Percentiles rank a stretch among this genome's conserved stretches.
These are phyloP conservation scores for Caprella mutica DNA, from an alignment of 2,888 invertebrate species.

Conservation along the genomic window DNA sequence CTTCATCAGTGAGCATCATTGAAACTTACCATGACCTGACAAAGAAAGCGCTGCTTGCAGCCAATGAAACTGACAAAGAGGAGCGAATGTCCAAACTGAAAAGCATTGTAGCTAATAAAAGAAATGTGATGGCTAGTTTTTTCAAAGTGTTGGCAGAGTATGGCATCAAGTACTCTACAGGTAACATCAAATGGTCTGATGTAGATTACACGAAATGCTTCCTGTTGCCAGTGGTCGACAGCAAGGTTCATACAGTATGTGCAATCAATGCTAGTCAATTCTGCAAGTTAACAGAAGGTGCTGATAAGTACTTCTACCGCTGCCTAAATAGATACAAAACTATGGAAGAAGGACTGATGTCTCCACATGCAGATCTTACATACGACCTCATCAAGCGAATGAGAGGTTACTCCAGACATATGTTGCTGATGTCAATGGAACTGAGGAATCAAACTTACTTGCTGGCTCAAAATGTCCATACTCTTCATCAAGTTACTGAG, in stretches of 20 bases:
- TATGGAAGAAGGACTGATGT: constrained; percentile 49
- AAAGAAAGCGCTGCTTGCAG: constrained; percentile 12
- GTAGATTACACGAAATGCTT: constrained; percentile 37
- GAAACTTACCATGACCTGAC: constrained; percentile 55
- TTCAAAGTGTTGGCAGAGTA: constrained; percentile 64
- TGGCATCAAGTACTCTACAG: constrained; percentile 70
- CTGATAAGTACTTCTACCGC: constrained; percentile 61
- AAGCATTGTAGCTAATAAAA: constrained; percentile 67
- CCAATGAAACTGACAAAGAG: constrained; percentile 37
- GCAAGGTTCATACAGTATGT: neutral
- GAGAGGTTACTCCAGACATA: constrained; percentile 68
- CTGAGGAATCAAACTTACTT: constrained; percentile 10
- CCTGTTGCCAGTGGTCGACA: constrained; percentile 53
- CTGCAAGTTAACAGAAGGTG: constrained; percentile 52
- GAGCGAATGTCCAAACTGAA: constrained; percentile 52
- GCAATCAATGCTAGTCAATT: constrained; percentile 9
- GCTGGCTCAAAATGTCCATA: neutral
- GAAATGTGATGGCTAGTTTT: constrained; percentile 69
- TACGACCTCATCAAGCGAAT: constrained; percentile 69
- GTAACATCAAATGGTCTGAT: constrained; percentile 44
- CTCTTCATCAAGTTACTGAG: neutral
- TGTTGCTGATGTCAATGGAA: constrained; percentile 48
- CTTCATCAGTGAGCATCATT: constrained; percentile 54
- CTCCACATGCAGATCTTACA: constrained; percentile 66
- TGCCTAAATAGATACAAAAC: constrained; percentile 57